Evolutionary conservation across 1,140 invertebrate genomes (phyloP), one percentile per base, ranked within the genome.

Genomic region (Amyelois transitella): DNA sequence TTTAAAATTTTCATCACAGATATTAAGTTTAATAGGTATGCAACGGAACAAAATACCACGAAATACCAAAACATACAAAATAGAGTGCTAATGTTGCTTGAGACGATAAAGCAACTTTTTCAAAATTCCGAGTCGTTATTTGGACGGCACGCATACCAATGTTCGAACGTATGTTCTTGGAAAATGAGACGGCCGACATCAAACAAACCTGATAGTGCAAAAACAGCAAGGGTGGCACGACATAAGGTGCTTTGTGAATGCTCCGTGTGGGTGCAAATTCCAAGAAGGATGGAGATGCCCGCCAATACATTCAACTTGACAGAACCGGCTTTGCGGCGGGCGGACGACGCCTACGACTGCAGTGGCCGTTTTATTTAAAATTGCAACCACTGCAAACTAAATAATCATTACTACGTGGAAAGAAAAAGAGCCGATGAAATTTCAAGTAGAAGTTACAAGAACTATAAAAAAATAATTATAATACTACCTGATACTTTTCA

Each of bases 241-340:
- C 64, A 63, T 63, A 66, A 72, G 60, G 55, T 71, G 66, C 7
- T 1, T 28, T 1, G 1, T 38, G 32, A 58, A 51, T 62, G 68
- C 66, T 53, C 66, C 77, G 75, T 82, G 76, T 80, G 80, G 66
- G 78, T 81, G 77, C 72, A 74, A 86, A 84, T 86, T 86, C 83
- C 75, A 73, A 69, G 83, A 86, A 86, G 81, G 83, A 75, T 70
- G 69, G n/a, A 69, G 64, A 67, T 74, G 72, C 72, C 67, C 67
- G 70, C 67, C 59, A 62, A 75, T 78, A 69, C 72, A 63, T 73
- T 81, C 73, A 80, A 78, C 72, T 77, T 62, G 38, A 58, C 56
- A 68, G 60, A 69, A 77, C 66, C 69, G 69, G 62, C 64, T 75
- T 48, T 49, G 20, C 28, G 63, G 51, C 63, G 60, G 60, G 56